Evolutionary conservation across 2,113 vertebrate species (phyloP).

Genomic region (Austrofundulus limnaeus): DNA sequence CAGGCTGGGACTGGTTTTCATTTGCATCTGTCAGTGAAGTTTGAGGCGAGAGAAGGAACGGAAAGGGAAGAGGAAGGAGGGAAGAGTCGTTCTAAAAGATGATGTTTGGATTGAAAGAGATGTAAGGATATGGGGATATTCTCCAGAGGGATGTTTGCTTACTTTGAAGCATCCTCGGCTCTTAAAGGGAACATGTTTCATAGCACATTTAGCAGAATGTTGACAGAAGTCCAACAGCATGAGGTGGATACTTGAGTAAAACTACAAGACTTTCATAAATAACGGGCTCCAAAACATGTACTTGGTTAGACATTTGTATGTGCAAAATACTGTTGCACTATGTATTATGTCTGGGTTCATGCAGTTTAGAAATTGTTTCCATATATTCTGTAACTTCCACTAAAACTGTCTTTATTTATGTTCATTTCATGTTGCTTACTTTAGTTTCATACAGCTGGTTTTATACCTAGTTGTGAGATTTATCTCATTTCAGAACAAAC

Average conservation of each 20-base stretch:
- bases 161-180: constrained; percentile 35
- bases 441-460: too few species aligned
- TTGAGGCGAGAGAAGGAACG: neutral
- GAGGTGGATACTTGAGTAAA: neutral
- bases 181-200: constrained; percentile 38
- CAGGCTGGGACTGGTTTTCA: constrained; percentile 36
- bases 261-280: constrained; percentile 4
- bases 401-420: neutral
- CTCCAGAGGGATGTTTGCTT: constrained; percentile 39
- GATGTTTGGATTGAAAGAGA: constrained; percentile 38
- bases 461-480: too few species aligned
- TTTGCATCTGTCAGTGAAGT: constrained; percentile 36
- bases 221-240: constrained; percentile 25
- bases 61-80: constrained; percentile 10
- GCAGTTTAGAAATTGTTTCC: constrained; percentile 14
- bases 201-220: constrained; percentile 28
- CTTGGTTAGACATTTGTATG: constrained; percentile 15
- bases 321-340: constrained; percentile 14
- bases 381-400: constrained; percentile 23
- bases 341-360: constrained; percentile 29
- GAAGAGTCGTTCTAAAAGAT: constrained; percentile 43
- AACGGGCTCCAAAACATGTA: constrained; percentile 7
- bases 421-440: neutral
- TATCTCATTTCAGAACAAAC: too few species aligned
- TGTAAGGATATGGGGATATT: constrained; percentile 43